These are phyloP conservation scores for Microcebus griseorufus DNA, from an alignment of 2,113 vertebrate genomes.

Conservation along the genomic window DNA sequence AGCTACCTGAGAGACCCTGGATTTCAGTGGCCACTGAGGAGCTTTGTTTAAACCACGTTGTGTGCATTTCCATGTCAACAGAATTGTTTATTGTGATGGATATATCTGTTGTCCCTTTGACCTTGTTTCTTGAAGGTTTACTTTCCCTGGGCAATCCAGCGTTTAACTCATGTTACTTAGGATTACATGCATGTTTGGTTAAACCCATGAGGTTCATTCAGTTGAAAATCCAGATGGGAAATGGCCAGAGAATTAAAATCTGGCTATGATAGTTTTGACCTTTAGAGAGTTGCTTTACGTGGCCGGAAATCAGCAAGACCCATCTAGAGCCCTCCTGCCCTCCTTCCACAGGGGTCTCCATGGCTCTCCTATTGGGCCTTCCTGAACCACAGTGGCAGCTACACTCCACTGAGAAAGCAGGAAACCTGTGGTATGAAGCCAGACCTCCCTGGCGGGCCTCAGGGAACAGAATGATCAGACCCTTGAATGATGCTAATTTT, in stretches of 20 bases:
- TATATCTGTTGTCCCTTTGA: not conserved
- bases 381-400: not conserved
- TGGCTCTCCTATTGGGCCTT: not conserved
- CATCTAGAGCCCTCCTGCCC: not conserved
- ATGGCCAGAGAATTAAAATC: constrained; percentile 31
- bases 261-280: not conserved
- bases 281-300: not conserved
- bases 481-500: constrained; percentile 82
- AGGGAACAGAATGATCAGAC: constrained; percentile 80
- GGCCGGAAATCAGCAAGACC: not conserved
- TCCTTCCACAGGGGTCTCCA: not conserved
- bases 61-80: not conserved
- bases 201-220: constrained; percentile 42
- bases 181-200: constrained; percentile 41
- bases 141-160: constrained; percentile 18
- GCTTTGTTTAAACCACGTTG: not conserved
- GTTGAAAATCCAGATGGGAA: constrained; percentile 48
- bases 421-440: constrained; percentile 42
- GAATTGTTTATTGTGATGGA: not conserved
- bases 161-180: constrained; percentile 20
- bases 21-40: not conserved
- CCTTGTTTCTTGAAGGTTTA: constrained; percentile 44
- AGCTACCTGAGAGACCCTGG: not conserved
- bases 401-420: not conserved
- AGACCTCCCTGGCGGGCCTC: constrained; percentile 67